Evolutionary conservation across 2,113 vertebrate species (phyloP).

Genomic region (Leucopsar rothschildi): DNA sequence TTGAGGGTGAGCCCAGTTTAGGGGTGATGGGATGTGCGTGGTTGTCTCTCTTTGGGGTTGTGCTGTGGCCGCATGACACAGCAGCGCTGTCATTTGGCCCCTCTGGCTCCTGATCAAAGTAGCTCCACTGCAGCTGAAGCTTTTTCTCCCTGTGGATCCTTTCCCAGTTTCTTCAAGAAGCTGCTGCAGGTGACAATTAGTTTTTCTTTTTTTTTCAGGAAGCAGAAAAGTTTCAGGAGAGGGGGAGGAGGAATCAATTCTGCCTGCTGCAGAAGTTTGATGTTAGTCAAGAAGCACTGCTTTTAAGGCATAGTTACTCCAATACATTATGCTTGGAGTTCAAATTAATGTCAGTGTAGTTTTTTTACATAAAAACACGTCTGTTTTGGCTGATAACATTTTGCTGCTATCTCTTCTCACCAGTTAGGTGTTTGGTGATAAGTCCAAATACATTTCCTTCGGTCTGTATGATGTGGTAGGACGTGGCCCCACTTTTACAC

Average conservation of each 20-base stretch:
- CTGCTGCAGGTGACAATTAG: neutral
- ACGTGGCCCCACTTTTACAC: neutral
- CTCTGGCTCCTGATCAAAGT: neutral
- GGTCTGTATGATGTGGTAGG: accelerated
- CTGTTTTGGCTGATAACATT: slow-evolving; percentile 6
- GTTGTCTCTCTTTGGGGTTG: neutral
- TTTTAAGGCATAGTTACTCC: neutral
- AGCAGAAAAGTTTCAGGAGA: neutral
- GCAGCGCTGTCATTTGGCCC: neutral
- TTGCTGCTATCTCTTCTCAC: neutral
- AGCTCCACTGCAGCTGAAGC: neutral
- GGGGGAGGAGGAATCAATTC: neutral
- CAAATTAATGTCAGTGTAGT: neutral
- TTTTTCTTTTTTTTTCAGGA: neutral
- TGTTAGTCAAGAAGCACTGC: neutral
- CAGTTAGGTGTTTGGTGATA: neutral
- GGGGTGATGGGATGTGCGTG: accelerated
- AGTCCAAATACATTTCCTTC: neutral
- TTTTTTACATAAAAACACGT: neutral
- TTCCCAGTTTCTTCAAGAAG: neutral
- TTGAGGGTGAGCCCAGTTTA: neutral
- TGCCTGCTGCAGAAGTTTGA: neutral
- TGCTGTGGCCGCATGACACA: neutral
- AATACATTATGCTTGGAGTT: neutral
- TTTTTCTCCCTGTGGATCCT: neutral